A percentile compares a stretch with the other conserved stretches of the same genome.
Conservation (phyloP, 1,140 invertebrate species). For the Heliconius himera region DNA sequence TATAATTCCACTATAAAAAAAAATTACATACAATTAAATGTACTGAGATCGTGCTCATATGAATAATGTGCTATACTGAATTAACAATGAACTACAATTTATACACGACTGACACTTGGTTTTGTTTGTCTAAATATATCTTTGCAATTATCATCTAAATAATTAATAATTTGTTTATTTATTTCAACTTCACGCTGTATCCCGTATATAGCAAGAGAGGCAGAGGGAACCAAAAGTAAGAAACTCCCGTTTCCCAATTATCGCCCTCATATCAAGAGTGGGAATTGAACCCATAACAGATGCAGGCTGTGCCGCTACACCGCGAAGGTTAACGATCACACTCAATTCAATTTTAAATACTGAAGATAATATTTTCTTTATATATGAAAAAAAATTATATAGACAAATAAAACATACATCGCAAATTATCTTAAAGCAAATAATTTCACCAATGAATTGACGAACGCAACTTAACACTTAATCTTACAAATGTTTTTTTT, state of each 20-base stretch:
- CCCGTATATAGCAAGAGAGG: too few species aligned
- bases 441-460: constrained; percentile 1
- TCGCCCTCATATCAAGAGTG: too few species aligned
- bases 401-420: neutral
- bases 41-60: constrained; percentile 75
- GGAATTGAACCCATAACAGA: too few species aligned
- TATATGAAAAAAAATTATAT: neutral
- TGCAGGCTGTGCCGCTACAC: too few species aligned
- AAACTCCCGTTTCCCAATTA: too few species aligned
- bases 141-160: neutral
- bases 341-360: constrained; percentile 1
- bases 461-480: neutral
- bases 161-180: neutral
- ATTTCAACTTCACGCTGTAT: too few species aligned
- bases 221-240: too few species aligned
- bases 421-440: neutral
- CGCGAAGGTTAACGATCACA: neutral
- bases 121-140: constrained; percentile 10
- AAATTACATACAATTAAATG: constrained; percentile 47
- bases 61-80: constrained; percentile 55
- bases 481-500: neutral
- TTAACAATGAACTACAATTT: constrained; percentile 31
- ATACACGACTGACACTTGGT: constrained; percentile 18
- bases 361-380: neutral
- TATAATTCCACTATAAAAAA: constrained; percentile 38